Evolutionary conservation across 2,888 invertebrate species (phyloP).

Genomic region (Tachina grossa): DNA sequence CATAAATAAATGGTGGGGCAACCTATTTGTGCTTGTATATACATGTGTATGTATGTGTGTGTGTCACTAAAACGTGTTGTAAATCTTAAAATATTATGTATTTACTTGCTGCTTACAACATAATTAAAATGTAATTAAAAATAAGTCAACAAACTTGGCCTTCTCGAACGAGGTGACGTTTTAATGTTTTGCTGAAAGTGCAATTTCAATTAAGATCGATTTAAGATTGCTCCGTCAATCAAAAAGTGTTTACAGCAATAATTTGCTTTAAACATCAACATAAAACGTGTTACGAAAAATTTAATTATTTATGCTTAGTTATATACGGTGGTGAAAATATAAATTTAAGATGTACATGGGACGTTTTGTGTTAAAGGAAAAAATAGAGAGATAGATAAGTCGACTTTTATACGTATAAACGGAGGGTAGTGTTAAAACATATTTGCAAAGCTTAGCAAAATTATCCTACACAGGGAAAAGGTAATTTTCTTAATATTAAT

Average conservation of each 20-base stretch:
- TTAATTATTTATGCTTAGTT: not conserved
- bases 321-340: not conserved
- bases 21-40: not conserved
- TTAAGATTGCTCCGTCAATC: constrained; percentile 19
- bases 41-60: not conserved
- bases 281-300: not conserved
- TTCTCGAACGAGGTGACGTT: constrained; percentile 19
- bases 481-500: too few species aligned
- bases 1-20: constrained; percentile 18
- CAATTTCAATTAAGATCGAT: constrained; percentile 18
- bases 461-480: too few species aligned
- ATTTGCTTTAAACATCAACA: not conserved
- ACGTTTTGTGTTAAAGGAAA: too few species aligned
- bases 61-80: constrained; percentile 47
- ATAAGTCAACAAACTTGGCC: constrained; percentile 60
- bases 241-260: not conserved
- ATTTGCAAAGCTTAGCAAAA: too few species aligned
- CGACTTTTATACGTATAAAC: too few species aligned
- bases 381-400: too few species aligned
- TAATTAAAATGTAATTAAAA: constrained; percentile 51
- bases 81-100: constrained; percentile 25
- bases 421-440: too few species aligned
- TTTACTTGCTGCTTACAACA: not conserved
- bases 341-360: not conserved
- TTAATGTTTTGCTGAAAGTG: constrained; percentile 2